A percentile compares a stretch with the other conserved stretches of the same genome.
Conservation (phyloP, 2,888 invertebrate species). For the Caenorhabditis wallacei region DNA sequence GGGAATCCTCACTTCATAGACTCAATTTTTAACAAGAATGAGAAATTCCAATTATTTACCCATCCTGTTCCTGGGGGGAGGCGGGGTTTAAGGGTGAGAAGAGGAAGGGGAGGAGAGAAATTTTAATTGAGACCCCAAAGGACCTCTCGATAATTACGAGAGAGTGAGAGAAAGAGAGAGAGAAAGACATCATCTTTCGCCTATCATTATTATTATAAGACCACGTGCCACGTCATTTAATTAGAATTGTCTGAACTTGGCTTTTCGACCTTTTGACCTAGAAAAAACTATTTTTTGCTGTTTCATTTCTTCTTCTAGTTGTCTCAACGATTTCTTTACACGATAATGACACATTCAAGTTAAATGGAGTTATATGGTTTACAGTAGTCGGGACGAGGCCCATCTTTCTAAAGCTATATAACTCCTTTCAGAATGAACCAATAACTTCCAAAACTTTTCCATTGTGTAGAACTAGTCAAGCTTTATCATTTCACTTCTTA, state of each 20-base stretch:
- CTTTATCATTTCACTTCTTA: too few relatives aligned
- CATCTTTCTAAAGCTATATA: too few relatives aligned
- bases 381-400: too few relatives aligned
- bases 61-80: slow-evolving; percentile 7
- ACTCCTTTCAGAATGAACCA: too few relatives aligned
- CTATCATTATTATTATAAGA: not conserved
- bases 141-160: slow-evolving; percentile 1
- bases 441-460: too few relatives aligned
- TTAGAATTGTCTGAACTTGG: slow-evolving; percentile 11
- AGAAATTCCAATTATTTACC: slow-evolving; percentile 46
- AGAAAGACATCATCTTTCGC: slow-evolving; percentile 22
- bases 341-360: too few relatives aligned
- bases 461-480: too few relatives aligned
- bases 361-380: too few relatives aligned
- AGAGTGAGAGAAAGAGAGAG: not conserved
- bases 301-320: too few relatives aligned
- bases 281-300: slow-evolving; percentile 10
- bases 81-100: slow-evolving; percentile 29
- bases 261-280: slow-evolving; percentile 42
- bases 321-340: too few relatives aligned
- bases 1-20: not conserved
- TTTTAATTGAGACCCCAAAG: slow-evolving; percentile 24
- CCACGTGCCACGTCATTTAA: slow-evolving; percentile 48
- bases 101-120: not conserved
- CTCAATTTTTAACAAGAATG: not conserved